These are phyloP conservation scores for Trichogramma dendrolimi DNA, from an alignment of 2,888 invertebrate genomes.

Conservation along the genomic window DNA sequence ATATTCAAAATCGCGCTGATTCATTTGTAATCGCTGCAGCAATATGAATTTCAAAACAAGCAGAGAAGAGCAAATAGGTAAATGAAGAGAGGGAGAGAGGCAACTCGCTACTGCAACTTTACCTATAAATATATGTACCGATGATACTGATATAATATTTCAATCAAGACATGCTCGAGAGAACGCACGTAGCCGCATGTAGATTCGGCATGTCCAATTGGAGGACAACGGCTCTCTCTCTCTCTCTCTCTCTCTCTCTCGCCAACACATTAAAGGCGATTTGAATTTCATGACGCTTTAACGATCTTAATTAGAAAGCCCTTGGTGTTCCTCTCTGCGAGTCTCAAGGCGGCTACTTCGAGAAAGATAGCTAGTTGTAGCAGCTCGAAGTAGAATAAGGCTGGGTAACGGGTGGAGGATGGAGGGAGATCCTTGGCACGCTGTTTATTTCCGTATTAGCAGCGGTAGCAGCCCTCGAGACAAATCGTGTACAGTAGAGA, in stretches of 20 bases:
- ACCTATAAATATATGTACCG: no score
- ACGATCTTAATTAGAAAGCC: slow-evolving; percentile 51
- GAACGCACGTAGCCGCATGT: no score
- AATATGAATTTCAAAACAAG: no score
- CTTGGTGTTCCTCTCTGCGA: slow-evolving; percentile 14
- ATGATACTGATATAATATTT: no score
- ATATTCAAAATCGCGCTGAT: no score
- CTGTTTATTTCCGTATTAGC: slow-evolving; percentile 49
- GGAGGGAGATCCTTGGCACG: slow-evolving; percentile 33
- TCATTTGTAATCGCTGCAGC: no score
- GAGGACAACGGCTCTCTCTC: background rate
- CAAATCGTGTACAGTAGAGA: slow-evolving; percentile 14
- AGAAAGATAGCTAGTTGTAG: slow-evolving; percentile 13
- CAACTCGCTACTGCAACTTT: no score
- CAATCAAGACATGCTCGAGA: no score
- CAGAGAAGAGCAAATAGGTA: no score
- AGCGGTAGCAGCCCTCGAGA: background rate
- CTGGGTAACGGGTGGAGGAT: slow-evolving; percentile 23
- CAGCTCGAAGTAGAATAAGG: slow-evolving; percentile 11
- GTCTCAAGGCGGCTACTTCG: no score
- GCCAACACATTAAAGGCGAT: slow-evolving; percentile 42
- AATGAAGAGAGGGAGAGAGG: no score
- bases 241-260: background rate
- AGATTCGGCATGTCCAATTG: background rate
- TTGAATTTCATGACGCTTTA: slow-evolving; percentile 52